Conservation (phyloP, 2,113 vertebrate genomes). For the Athene noctua region DNA sequence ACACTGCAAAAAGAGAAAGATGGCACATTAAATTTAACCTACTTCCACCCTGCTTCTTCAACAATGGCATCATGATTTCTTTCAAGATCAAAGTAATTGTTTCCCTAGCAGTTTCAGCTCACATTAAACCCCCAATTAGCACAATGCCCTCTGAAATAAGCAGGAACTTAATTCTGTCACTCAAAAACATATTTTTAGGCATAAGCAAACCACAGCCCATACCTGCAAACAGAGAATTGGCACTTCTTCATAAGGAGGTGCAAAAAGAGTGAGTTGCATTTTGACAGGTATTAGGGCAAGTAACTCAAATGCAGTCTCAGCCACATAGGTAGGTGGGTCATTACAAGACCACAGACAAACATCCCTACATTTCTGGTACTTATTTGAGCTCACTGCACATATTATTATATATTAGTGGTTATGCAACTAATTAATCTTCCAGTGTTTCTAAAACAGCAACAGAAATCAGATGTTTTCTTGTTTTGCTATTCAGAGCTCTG, state of each 20-base stretch:
- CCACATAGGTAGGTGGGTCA: neutral
- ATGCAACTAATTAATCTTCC: neutral
- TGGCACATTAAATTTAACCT: neutral
- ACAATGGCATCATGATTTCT: neutral
- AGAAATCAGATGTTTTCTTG: constrained; percentile 31
- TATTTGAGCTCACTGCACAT: neutral
- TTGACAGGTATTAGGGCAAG: neutral
- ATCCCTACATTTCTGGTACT: neutral
- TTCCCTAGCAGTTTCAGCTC: neutral
- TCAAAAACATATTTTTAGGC: neutral
- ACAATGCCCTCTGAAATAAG: neutral
- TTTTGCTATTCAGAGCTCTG: neutral
- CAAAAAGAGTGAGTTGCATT: neutral
- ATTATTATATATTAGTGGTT: neutral
- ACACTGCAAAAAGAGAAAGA: neutral
- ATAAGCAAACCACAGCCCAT: neutral
- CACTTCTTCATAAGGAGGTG: neutral
- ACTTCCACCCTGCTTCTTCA: neutral
- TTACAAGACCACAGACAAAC: neutral
- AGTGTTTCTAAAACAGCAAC: constrained; percentile 22
- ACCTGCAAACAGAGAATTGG: neutral
- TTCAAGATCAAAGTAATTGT: neutral
- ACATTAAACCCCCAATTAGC: neutral
- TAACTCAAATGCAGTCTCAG: neutral
- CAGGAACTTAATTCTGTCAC: neutral